A percentile compares a stretch with the other conserved stretches of the same genome.
These are phyloP conservation scores for Aurelia aurita complex sp. Pacific DNA, from an alignment of 30 jellyfish, hydroid and myxozoan genomes.

Conservation along the genomic window DNA sequence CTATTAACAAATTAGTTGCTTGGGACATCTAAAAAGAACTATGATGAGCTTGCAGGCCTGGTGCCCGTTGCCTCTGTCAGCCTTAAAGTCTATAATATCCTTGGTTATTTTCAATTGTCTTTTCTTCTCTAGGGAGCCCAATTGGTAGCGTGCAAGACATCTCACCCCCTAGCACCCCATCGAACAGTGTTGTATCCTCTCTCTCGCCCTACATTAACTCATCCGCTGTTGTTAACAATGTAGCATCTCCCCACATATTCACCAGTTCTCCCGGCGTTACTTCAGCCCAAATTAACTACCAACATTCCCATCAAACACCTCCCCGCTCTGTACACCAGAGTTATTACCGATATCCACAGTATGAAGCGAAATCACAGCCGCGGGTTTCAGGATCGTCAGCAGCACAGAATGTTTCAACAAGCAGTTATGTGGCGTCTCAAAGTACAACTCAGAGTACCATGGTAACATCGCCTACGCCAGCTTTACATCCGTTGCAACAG, in stretches of 20 bases:
- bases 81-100: too few relatives aligned
- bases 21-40: too few relatives aligned
- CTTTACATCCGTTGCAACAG: constrained; percentile 94
- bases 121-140: constrained; percentile 57
- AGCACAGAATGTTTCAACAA: constrained; percentile 26
- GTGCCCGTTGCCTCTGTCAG: too few relatives aligned
- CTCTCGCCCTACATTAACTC: constrained; percentile 78
- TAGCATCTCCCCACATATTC: constrained; percentile 55
- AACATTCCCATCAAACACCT: constrained; percentile 27
- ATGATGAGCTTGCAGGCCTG: too few relatives aligned
- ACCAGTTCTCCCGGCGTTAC: constrained; percentile 72
- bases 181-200: constrained; percentile 73
- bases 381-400: constrained; percentile 34
- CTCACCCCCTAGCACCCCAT: constrained; percentile 98
- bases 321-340: constrained; percentile 5
- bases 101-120: background rate
- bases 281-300: constrained; percentile 29
- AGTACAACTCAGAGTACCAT: constrained; percentile 15
- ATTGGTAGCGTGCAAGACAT: constrained; percentile 90
- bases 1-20: too few relatives aligned
- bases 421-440: constrained; percentile 24
- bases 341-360: constrained; percentile 26
- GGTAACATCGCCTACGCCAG: constrained; percentile 65
- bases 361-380: constrained; percentile 26
- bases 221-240: constrained; percentile 47